Percentiles rank a stretch among this genome's conserved stretches.
phyloP scores from a whole-genome alignment of 2,797 vertebrate genomes.

The Momotus momota region DNA sequence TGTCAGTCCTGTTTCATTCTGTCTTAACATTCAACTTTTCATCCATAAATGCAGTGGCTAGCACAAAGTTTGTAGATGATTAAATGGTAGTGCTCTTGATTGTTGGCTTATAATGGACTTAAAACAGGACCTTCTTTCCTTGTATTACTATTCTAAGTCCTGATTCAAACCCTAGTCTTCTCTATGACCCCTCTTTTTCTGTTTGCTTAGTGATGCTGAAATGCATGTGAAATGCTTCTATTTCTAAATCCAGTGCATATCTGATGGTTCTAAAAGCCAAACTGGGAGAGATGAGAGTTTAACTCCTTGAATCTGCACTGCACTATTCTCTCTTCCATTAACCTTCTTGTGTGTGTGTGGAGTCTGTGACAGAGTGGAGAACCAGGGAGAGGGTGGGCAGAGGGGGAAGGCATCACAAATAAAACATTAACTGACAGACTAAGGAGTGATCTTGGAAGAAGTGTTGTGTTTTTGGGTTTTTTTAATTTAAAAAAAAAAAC shows the following conservation, averaged over 20 bases:
- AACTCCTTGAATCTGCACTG: neutral
- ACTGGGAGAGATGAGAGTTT: neutral
- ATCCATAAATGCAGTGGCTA: neutral
- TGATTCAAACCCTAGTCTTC: neutral
- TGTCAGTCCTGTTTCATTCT: neutral
- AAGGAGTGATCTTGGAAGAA: neutral
- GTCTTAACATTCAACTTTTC: neutral
- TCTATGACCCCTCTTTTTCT: neutral
- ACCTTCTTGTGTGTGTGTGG: neutral
- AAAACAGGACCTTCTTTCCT: neutral
- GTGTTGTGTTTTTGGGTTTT: neutral
- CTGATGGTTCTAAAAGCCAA: neutral
- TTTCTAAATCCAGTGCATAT: neutral
- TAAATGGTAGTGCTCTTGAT: neutral
- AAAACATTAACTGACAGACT: neutral
- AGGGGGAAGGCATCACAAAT: neutral
- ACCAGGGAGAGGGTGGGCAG: neutral
- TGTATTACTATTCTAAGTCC: neutral
- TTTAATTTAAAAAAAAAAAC: too few relatives aligned
- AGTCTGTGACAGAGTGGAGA: neutral
- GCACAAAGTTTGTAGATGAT: neutral
- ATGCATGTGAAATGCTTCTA: neutral
- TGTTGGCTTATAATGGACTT: neutral
- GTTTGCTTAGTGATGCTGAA: neutral
- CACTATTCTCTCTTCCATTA: accelerated